phyloP scores from a whole-genome alignment of 2,797 vertebrate genomes.

The Channa striata region DNA sequence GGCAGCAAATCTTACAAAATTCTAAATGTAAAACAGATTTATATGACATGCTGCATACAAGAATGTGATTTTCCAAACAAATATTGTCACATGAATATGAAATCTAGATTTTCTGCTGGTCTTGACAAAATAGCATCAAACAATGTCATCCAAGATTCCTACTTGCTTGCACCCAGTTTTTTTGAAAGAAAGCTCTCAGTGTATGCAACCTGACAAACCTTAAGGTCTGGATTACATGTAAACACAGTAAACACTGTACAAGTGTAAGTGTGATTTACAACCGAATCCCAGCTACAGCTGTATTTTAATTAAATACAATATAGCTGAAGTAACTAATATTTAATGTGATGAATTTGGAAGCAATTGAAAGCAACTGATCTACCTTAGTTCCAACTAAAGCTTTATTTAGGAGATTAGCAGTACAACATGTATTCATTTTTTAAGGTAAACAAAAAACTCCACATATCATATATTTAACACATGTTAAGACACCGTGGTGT shows the following conservation, averaged over 20 bases:
- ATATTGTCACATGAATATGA: slow-evolving; percentile 41
- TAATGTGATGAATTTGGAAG: neutral
- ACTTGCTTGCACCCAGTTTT: slow-evolving; percentile 56
- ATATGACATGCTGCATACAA: slow-evolving; percentile 32
- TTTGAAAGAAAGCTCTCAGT: no score
- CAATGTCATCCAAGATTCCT: slow-evolving; percentile 52
- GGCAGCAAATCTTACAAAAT: no score
- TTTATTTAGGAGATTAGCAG: no score
- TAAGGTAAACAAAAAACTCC: no score
- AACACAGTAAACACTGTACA: slow-evolving; percentile 10
- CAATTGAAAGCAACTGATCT: neutral
- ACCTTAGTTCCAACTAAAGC: neutral
- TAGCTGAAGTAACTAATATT: neutral
- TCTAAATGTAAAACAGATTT: neutral
- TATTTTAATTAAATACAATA: neutral
- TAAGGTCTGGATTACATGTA: slow-evolving; percentile 15
- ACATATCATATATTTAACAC: no score
- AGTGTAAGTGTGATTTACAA: neutral
- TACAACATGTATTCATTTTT: no score
- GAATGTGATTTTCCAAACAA: slow-evolving; percentile 56
- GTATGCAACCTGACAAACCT: slow-evolving; percentile 12
- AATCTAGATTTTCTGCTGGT: slow-evolving; percentile 46
- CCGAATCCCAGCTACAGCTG: neutral
- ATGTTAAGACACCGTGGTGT: no score
- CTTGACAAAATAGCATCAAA: slow-evolving; percentile 43